Conservation (phyloP, 2,113 vertebrate genomes). For the Erinaceus europaeus region DNA sequence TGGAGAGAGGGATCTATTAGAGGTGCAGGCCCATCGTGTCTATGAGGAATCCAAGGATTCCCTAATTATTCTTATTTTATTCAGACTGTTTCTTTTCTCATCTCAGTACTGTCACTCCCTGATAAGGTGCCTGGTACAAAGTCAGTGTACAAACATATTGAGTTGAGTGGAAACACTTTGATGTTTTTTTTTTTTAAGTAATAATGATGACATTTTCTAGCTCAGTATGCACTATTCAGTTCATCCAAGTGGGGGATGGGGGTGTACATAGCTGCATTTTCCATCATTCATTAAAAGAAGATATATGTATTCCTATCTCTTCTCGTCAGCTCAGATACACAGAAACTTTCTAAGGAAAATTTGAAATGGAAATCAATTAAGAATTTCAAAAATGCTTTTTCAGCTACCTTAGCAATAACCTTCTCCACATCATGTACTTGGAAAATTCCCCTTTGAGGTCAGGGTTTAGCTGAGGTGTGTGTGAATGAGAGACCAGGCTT, state of each 20-base stretch:
- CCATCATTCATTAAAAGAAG: slow-evolving; percentile 8
- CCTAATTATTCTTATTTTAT: too few relatives aligned
- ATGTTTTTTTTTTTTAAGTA: background rate
- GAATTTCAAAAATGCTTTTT: background rate
- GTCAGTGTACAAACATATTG: background rate
- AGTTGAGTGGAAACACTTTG: background rate
- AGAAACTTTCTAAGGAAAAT: background rate
- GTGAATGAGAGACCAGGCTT: background rate
- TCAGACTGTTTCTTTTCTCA: background rate
- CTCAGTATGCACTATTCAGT: background rate
- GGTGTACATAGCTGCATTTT: background rate
- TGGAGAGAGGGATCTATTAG: too few relatives aligned
- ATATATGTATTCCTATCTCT: background rate
- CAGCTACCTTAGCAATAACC: background rate
- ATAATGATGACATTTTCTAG: background rate
- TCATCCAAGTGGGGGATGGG: too few relatives aligned
- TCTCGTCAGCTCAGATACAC: background rate
- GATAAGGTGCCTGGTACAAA: background rate
- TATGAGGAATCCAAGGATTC: too few relatives aligned
- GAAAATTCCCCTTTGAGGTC: background rate
- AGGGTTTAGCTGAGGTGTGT: background rate
- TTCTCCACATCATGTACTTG: background rate
- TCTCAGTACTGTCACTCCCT: background rate
- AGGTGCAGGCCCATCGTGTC: too few relatives aligned
- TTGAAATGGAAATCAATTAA: background rate